phyloP scores from a whole-genome alignment of 37 sponge, comb jelly and placozoan genomes.

The Cliona cf. orientalis region DNA sequence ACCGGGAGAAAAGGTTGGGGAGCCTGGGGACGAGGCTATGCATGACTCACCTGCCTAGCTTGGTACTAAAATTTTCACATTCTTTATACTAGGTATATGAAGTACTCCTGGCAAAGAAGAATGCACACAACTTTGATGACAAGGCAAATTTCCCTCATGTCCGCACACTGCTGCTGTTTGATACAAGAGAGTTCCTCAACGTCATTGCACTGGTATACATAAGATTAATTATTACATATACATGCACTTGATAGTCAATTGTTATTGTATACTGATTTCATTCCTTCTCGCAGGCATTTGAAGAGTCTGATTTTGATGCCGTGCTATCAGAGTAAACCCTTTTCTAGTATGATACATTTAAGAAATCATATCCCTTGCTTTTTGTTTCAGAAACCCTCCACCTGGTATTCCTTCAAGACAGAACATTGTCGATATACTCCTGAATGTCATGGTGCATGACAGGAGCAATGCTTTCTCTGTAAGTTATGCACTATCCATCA shows the following conservation, averaged over 20 bases:
- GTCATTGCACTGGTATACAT: conserved; percentile 72
- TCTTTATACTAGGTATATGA: conserved; percentile 47
- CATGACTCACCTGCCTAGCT: not conserved
- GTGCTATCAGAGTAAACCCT: conserved; percentile 35
- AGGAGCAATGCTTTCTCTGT: conserved; percentile 50
- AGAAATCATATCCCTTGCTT: not conserved
- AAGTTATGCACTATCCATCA: conserved; percentile 16
- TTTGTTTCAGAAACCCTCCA: conserved; percentile 1
- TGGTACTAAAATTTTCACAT: not conserved
- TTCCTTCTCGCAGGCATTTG: conserved; percentile 68
- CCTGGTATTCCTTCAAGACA: conserved; percentile 70
- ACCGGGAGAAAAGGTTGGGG: not conserved
- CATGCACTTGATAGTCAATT: not conserved
- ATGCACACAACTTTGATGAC: conserved; percentile 63
- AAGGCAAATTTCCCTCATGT: conserved; percentile 72
- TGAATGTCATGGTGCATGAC: conserved; percentile 62
- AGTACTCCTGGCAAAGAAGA: conserved; percentile 46
- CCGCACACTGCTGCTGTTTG: conserved; percentile 78
- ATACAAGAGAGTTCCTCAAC: conserved; percentile 88
- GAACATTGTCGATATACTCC: conserved; percentile 60
- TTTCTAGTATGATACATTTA: too few relatives aligned
- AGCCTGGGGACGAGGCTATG: not conserved
- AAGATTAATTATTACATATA: not conserved
- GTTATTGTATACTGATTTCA: not conserved
- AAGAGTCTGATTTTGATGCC: conserved; percentile 76